phyloP scores from a whole-genome alignment of 2,797 vertebrate genomes.

The Acanthornis magna region DNA sequence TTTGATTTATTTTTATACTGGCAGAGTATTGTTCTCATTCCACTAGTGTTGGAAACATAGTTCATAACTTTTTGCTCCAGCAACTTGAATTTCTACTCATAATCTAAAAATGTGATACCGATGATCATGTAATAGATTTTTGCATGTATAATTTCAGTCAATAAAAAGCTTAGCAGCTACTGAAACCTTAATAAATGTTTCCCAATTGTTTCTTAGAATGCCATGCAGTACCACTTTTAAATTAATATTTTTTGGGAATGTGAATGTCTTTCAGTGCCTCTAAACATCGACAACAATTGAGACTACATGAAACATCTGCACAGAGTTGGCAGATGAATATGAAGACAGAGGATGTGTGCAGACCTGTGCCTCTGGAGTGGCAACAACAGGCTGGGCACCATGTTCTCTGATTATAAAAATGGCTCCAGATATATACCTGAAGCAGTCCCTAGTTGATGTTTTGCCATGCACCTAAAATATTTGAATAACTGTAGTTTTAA shows the following conservation, averaged over 20 bases:
- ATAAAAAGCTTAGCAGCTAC: neutral
- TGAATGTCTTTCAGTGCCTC: neutral
- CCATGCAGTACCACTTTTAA: neutral
- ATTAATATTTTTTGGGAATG: neutral
- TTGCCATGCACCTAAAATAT: neutral
- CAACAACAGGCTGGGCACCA: neutral
- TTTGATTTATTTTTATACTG: neutral
- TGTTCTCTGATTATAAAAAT: neutral
- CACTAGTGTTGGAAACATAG: neutral
- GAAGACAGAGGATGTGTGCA: neutral
- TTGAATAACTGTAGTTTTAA: neutral
- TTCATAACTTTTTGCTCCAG: neutral
- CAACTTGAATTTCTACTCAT: neutral
- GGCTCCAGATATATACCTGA: neutral
- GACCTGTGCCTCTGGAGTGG: neutral
- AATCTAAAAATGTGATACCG: neutral
- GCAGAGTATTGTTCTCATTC: neutral
- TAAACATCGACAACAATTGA: rapidly evolving
- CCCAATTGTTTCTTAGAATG: neutral
- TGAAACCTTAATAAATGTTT: neutral
- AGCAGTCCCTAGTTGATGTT: neutral
- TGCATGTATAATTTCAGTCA: neutral
- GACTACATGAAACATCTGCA: neutral
- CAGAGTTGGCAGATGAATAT: neutral
- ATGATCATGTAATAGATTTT: neutral